Conservation (phyloP, 2,113 vertebrate species). For the Indicator indicator region DNA sequence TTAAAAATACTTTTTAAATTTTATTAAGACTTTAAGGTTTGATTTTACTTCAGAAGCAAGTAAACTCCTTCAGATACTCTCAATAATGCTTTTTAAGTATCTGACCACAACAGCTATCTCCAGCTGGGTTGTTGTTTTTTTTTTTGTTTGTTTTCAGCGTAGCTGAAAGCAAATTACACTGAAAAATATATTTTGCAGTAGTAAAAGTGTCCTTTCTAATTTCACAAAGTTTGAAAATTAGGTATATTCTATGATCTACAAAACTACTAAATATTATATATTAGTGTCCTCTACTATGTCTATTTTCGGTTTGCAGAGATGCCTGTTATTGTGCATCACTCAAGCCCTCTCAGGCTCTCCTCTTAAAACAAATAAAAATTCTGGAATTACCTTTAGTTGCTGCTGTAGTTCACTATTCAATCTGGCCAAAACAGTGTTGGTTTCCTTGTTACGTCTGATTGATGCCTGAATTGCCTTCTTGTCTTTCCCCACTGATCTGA, state of each 20-base stretch:
- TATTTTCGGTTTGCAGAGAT: not conserved
- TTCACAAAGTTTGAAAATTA: not conserved
- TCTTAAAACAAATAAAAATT: not conserved
- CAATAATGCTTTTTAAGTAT: not conserved
- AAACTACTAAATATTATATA: not conserved
- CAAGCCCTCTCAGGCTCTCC: not conserved
- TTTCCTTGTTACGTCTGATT: slow-evolving; percentile 99
- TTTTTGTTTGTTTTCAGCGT: not conserved
- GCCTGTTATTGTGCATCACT: not conserved
- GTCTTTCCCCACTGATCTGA: slow-evolving; percentile 95
- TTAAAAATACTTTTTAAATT: not conserved
- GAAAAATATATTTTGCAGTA: not conserved
- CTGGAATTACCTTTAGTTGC: slow-evolving; percentile 89
- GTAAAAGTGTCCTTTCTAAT: not conserved
- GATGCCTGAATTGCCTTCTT: slow-evolving; percentile 99
- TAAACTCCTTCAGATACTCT: not conserved
- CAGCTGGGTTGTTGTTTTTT: not conserved
- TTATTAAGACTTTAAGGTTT: not conserved
- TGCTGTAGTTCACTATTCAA: slow-evolving; percentile 98
- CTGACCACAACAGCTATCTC: not conserved
- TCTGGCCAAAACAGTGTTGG: slow-evolving; percentile 97
- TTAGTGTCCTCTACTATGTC: not conserved
- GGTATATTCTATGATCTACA: not conserved
- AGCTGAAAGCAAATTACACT: not conserved
- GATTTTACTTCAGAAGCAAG: not conserved